These are phyloP conservation scores for Penaeus indicus DNA, from an alignment of 1,140 invertebrate genomes.

Conservation along the genomic window DNA sequence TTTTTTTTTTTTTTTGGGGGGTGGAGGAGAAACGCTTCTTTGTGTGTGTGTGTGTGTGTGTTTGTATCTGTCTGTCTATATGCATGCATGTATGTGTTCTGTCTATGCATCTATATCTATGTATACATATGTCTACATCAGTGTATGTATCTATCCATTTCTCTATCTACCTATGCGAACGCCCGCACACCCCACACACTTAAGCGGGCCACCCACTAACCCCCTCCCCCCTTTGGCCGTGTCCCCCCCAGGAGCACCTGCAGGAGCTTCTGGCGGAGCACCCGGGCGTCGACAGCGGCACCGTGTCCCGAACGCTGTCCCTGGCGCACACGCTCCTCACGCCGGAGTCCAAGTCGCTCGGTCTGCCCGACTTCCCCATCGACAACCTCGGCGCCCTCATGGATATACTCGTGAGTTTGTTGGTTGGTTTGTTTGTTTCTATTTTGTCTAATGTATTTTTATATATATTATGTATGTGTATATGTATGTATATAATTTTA, in stretches of 20 bases:
- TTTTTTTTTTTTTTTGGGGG: too few relatives aligned
- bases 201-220: not conserved
- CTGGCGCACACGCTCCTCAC: constrained; percentile 75
- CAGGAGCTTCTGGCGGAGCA: constrained; percentile 90
- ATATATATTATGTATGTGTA: too few relatives aligned
- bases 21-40: too few relatives aligned
- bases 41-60: too few relatives aligned
- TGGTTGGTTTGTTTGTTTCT: not conserved
- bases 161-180: not conserved
- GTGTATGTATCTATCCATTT: too few relatives aligned
- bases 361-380: constrained; percentile 91
- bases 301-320: constrained; percentile 62
- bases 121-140: too few relatives aligned
- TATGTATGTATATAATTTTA: too few relatives aligned
- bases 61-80: too few relatives aligned
- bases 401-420: constrained; percentile 75
- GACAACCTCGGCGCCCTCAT: constrained; percentile 82
- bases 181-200: not conserved
- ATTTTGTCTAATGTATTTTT: not conserved
- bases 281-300: constrained; percentile 58
- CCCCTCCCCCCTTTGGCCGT: not conserved
- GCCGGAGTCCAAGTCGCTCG: constrained; percentile 78
- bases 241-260: constrained; percentile 81
- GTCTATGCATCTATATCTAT: too few relatives aligned
- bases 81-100: too few relatives aligned